These are phyloP conservation scores for Pammene aurita DNA, from an alignment of 2,888 invertebrate genomes.

Conservation along the genomic window DNA sequence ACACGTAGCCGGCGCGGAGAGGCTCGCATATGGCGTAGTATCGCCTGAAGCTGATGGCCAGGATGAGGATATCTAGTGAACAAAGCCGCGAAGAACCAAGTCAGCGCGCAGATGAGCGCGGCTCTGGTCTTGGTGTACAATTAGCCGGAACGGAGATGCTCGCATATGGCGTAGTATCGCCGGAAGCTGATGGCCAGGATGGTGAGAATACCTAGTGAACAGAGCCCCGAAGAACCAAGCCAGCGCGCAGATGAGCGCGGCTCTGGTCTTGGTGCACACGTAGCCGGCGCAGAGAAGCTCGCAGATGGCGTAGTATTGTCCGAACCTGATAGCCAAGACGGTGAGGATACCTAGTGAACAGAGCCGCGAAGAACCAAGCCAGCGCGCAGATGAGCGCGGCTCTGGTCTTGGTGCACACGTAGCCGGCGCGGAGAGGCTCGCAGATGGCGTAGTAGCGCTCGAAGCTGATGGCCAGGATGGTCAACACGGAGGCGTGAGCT, in stretches of 20 bases:
- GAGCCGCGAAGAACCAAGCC: conserved; percentile 92
- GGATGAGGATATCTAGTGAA: conserved; percentile 90
- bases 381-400: conserved; percentile 91
- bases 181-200: too few species aligned
- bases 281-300: conserved; percentile 95
- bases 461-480: conserved; percentile 96
- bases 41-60: conserved; percentile 94
- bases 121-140: conserved; percentile 94
- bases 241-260: conserved; percentile 90
- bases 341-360: conserved; percentile 92
- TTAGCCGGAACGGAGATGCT: conserved; percentile 95
- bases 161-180: conserved; percentile 94
- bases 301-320: conserved; percentile 95
- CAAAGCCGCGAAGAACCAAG: conserved; percentile 92
- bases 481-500: conserved; percentile 95
- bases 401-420: conserved; percentile 93
- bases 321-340: conserved; percentile 93
- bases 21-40: conserved; percentile 97
- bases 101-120: conserved; percentile 90
- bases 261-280: conserved; percentile 93
- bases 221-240: conserved; percentile 93
- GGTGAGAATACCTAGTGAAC: conserved; percentile 89
- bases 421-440: conserved; percentile 94
- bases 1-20: conserved; percentile 93
- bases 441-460: conserved; percentile 96